Base-by-base conservation (phyloP, 35 echinoderm and acorn worm species). In the Acanthaster planci region DNA sequence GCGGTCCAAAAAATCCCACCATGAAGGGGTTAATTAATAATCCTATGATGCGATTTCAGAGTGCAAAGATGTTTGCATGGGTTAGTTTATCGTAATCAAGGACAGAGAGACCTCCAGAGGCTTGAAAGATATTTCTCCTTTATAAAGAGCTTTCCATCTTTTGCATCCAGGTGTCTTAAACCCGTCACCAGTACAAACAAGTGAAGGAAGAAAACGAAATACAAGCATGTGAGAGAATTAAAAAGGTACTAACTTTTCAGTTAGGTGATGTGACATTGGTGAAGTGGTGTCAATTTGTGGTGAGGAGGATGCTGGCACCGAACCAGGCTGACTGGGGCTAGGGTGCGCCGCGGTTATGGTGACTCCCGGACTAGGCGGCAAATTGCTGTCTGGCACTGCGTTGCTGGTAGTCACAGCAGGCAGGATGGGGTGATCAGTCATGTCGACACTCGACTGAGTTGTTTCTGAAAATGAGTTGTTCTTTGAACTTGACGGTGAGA, bases 381-480 rank as follows among this genome's bases (percentile, higher is more conserved):
- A 47, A 36, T 72, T 26, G 30, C 2, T 72, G 64, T 72, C 64
- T 3, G 12, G 21, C 8, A 26, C 21, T 10, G 26, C 34, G 7
- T 19, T 1, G 26, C 21, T 72, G 3, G 2, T n/a, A 6, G n/a
- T 0, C 0, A 72, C 64, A 36, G 64, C 26, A 14, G 64, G 64
- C 21, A 34, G 10, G 12, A 4, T n/a, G 8, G 56, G 19, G 27
- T 18, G 14, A 26, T 72, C 64, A 6, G 18, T 72, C 64, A 10
- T 26, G 10, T 72, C 64, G 2, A 72, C 64, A 12, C 42, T 12
- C 7, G 26, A 12, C 34, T 35, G 64, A 72, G 64, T 72, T 72
- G 64, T 72, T 29, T 72, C 64, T 8, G 64, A 72, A 26, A 72
- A 72, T 16, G 64, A 72, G 64, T 72, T 72, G 16, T 34, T 12